phyloP scores from a whole-genome alignment of 2,113 vertebrate genomes.

The Lota lota region DNA sequence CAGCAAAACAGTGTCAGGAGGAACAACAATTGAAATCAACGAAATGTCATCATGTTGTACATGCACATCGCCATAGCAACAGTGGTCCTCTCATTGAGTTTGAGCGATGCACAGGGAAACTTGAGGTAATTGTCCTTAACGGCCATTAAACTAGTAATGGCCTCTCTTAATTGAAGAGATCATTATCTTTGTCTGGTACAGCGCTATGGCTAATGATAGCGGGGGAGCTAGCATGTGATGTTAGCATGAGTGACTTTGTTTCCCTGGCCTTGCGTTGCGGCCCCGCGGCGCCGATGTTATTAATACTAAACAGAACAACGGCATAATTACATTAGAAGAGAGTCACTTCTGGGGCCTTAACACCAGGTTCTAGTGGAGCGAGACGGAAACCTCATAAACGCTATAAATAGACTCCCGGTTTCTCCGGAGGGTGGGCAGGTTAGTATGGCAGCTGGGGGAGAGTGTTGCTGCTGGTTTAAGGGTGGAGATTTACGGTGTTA shows the following conservation, averaged over 20 bases:
- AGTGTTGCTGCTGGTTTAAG: too few species aligned
- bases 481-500: too few species aligned
- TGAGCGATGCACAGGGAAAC: neutral
- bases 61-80: constrained; percentile 7
- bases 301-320: too few species aligned
- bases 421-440: neutral
- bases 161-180: constrained; percentile 15
- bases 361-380: too few species aligned
- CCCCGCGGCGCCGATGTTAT: too few species aligned
- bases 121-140: constrained; percentile 19
- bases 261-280: too few species aligned
- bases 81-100: neutral
- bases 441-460: too few species aligned
- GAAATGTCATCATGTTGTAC: neutral
- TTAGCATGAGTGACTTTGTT: neutral
- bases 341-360: too few species aligned
- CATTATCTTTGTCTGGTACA: constrained; percentile 6
- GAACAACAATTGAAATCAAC: constrained; percentile 24
- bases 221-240: neutral
- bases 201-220: constrained; percentile 4
- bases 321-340: too few species aligned
- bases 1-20: constrained; percentile 82
- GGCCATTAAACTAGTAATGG: constrained; percentile 1
- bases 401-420: too few species aligned
- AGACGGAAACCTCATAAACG: too few species aligned